phyloP scores from a whole-genome alignment of 92 coral and sea anemone genomes.

The Zoanthus solanderi region DNA sequence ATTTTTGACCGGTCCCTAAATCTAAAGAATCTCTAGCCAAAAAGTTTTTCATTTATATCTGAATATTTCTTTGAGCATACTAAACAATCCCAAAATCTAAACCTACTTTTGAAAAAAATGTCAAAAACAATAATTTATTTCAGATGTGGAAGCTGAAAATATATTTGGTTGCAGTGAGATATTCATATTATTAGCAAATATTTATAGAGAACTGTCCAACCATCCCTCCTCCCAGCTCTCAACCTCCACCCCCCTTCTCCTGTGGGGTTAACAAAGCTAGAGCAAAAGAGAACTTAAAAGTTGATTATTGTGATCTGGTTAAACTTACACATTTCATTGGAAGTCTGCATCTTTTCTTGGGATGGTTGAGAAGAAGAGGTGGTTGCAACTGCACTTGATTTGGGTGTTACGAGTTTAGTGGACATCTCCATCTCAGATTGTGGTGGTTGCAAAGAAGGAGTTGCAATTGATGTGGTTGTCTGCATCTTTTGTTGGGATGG shows the following conservation, averaged over 20 bases:
- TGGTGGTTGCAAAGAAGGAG: too few species aligned
- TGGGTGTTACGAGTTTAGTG: too few species aligned
- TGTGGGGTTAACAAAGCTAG: slow-evolving; percentile 7
- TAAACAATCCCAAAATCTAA: not conserved
- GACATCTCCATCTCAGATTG: too few species aligned
- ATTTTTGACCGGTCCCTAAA: not conserved
- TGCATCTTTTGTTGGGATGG: slow-evolving; percentile 31
- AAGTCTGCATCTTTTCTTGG: slow-evolving; percentile 45
- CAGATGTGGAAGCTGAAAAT: slow-evolving; percentile 41
- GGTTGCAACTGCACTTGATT: too few species aligned
- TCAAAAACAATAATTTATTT: not conserved
- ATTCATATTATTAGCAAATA: slow-evolving; percentile 38
- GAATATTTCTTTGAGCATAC: not conserved
- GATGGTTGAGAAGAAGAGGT: too few species aligned
- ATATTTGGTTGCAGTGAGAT: slow-evolving; percentile 35
- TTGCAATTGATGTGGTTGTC: too few species aligned
- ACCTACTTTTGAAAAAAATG: not conserved
- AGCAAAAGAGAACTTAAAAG: slow-evolving; percentile 35
- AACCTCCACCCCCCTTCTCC: not conserved
- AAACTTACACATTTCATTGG: slow-evolving; percentile 49
- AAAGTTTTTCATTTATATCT: slow-evolving; percentile 1
- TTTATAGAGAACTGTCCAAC: slow-evolving; percentile 17
- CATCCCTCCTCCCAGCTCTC: slow-evolving; percentile 42
- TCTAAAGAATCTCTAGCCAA: slow-evolving; percentile 2
- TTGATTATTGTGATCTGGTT: slow-evolving; percentile 50